A percentile compares a stretch with the other conserved stretches of the same genome.
Conservation (phyloP, 2,113 vertebrate species). For the Corythornis madagascariensis region DNA sequence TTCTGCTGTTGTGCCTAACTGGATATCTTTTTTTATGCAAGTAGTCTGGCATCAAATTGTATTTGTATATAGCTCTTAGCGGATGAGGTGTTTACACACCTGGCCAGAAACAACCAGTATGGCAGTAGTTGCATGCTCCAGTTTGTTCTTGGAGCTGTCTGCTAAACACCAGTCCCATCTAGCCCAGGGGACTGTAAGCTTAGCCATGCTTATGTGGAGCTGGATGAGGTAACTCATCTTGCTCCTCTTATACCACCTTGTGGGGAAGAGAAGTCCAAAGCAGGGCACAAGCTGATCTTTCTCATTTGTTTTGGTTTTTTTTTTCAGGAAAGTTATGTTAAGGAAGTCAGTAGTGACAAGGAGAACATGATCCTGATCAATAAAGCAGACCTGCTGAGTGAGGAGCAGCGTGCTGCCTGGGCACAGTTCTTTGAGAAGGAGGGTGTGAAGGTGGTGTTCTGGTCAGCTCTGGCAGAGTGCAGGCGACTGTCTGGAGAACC, state of each 20-base stretch:
- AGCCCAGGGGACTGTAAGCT: background rate
- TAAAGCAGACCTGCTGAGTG: conserved; percentile 91
- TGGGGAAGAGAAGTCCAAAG: background rate
- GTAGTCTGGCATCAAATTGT: background rate
- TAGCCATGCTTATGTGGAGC: fast-evolving
- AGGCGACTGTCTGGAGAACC: conserved; percentile 73
- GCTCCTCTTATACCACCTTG: background rate
- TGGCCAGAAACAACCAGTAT: background rate
- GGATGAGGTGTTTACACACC: fast-evolving
- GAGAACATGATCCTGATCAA: conserved; percentile 94
- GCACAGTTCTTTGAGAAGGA: conserved; percentile 87
- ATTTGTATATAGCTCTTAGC: background rate
- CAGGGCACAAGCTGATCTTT: background rate
- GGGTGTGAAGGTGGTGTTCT: conserved; percentile 89
- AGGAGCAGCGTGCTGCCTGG: conserved; percentile 87
- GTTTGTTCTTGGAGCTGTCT: background rate
- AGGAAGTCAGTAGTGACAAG: conserved; percentile 84
- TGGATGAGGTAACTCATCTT: background rate
- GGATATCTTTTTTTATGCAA: background rate
- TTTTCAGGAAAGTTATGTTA: conserved; percentile 88
- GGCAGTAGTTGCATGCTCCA: background rate
- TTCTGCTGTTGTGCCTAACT: background rate
- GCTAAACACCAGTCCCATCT: background rate
- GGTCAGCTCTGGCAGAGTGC: conserved; percentile 92
- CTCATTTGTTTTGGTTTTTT: conserved; percentile 5